Evolutionary conservation across 2,888 invertebrate genomes (phyloP).

Genomic region (Sylvicola cinctus): DNA sequence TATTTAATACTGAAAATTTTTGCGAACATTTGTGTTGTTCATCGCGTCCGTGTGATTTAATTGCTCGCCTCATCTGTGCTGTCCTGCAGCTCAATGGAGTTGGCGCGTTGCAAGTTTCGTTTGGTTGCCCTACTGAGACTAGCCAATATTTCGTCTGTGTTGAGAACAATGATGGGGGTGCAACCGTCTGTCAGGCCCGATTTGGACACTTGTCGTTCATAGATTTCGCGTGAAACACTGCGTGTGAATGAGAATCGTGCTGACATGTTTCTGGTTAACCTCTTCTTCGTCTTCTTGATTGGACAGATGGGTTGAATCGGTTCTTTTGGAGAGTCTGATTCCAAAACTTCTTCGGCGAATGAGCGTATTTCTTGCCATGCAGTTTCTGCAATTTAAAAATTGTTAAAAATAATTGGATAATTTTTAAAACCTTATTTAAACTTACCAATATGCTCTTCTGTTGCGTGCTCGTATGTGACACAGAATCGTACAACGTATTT

Average conservation of each 20-base stretch:
- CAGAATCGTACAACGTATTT: constrained; percentile 63
- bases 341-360: constrained; percentile 35
- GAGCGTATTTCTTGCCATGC: constrained; percentile 40
- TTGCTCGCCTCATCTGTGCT: constrained; percentile 23
- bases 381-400: constrained; percentile 22
- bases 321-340: constrained; percentile 9
- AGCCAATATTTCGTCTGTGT: constrained; percentile 18
- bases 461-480: constrained; percentile 58
- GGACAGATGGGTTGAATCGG: not conserved
- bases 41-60: constrained; percentile 10
- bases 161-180: constrained; percentile 23
- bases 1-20: too few species aligned
- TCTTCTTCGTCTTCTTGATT: constrained; percentile 15
- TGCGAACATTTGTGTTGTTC: too few species aligned
- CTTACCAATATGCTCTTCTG: constrained; percentile 42
- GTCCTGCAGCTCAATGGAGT: constrained; percentile 15
- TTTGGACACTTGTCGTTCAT: constrained; percentile 19
- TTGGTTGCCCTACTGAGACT: constrained; percentile 18
- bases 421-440: constrained; percentile 1
- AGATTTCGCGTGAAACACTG: constrained; percentile 25
- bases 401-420: not conserved
- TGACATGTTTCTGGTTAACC: constrained; percentile 23
- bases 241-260: constrained; percentile 25
- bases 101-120: constrained; percentile 11
- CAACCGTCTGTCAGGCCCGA: constrained; percentile 25